Percentiles rank a stretch among this genome's conserved stretches.
Conservation (phyloP, 2,888 invertebrate genomes). For the Tridacna gigas region DNA sequence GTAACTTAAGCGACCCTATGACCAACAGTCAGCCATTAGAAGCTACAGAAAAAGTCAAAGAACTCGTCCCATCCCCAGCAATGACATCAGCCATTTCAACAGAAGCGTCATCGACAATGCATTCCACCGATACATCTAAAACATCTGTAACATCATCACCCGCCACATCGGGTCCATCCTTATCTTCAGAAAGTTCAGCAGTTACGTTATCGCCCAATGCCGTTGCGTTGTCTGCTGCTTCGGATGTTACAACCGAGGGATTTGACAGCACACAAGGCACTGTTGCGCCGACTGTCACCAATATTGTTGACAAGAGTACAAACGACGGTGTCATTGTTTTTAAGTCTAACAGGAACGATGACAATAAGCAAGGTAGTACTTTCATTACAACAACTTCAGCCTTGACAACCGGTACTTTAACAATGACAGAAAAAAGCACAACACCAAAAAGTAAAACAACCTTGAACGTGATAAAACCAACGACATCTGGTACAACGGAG, state of each 20-base stretch:
- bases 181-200: background rate
- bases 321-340: background rate
- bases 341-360: background rate
- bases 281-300: background rate
- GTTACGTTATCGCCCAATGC: too few relatives aligned
- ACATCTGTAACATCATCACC: background rate
- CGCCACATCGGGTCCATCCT: background rate
- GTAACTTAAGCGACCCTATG: background rate
- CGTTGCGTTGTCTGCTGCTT: background rate
- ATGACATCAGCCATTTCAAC: background rate
- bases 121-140: background rate
- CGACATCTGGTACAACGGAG: background rate
- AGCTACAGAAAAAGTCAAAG: background rate
- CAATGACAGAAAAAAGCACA: background rate
- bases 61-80: background rate
- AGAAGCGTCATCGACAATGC: background rate
- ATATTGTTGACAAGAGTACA: background rate
- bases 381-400: background rate
- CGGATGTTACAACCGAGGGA: background rate
- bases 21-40: background rate
- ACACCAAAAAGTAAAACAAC: background rate
- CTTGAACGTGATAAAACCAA: background rate
- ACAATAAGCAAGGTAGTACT: too few relatives aligned
- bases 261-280: slow-evolving; percentile 13
- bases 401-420: background rate